Percentiles rank a stretch among this genome's conserved stretches.
phyloP scores from a whole-genome alignment of 92 coral and sea anemone species.

The Bergia sp. region DNA sequence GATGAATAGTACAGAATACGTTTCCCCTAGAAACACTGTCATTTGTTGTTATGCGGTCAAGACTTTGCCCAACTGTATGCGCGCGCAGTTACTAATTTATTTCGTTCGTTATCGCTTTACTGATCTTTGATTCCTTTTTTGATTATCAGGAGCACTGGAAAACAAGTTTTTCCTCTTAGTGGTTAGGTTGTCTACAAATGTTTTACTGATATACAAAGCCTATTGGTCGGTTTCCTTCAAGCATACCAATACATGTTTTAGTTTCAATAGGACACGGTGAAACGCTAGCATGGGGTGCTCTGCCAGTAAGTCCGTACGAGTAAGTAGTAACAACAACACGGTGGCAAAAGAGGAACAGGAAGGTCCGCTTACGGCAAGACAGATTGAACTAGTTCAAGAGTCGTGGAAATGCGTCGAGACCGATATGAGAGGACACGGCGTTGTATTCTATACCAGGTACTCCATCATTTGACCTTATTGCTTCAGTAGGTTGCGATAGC shows the following conservation, averaged over 20 bases:
- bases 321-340: not conserved
- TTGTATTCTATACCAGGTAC: constrained; percentile 46
- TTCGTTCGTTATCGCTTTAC: no score
- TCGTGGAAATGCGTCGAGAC: constrained; percentile 47
- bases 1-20: no score
- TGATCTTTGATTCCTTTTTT: no score
- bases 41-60: no score
- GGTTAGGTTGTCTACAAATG: no score
- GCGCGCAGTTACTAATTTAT: no score
- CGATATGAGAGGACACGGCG: constrained; percentile 42
- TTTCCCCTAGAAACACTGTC: no score
- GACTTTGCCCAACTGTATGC: no score
- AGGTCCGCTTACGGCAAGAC: constrained; percentile 23
- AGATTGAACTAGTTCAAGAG: constrained; percentile 46
- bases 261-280: constrained; percentile 3
- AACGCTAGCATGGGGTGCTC: constrained; percentile 10
- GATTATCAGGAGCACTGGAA: no score
- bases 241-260: not conserved
- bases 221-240: not conserved
- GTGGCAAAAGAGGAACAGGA: not conserved
- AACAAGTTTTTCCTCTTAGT: no score
- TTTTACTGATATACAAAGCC: no score
- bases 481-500: not conserved
- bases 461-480: not conserved
- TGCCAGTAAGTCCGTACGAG: not conserved